Evolutionary conservation across 2,113 vertebrate genomes (phyloP), one percentile per base, ranked within the genome.

Genomic region (Campylomormyrus tamandua): DNA sequence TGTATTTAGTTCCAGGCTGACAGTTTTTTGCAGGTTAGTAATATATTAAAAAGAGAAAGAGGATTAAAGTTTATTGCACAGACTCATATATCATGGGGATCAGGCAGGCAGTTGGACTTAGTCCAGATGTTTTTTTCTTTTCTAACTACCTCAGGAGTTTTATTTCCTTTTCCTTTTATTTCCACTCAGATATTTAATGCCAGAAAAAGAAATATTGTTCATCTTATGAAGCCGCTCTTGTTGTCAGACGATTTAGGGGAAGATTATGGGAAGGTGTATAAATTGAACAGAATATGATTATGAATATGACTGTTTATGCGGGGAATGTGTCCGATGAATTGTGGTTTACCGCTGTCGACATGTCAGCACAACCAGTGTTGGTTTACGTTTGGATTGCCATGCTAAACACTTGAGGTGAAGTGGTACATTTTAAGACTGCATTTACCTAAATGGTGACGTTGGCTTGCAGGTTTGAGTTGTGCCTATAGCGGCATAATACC

Each of bases 41-140:
- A 87, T 87, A 35, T 87, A 53, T 87, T 53, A 35, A 31, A 35
- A 52, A 53, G 45, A 49, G 48, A 48, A 86, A 31, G 83, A 50
- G 48, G 83, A 86, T 86, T 87, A 52, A 87, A 53, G 27, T 53
- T 87, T 87, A 53, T 35, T 87, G 50, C 83, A 85, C 83, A 50
- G 48, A 85, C 9, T 53, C 50, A 56, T 87, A 53, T 87, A 87
- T 87, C 27, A 53, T 19, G 83, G 35, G 45, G 83, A 42, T 77
- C 13, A 77, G 74, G 35, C 31, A 39, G 31, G 24, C 74, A 42
- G 74, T 80, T 80, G 74, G 74, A 35, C 35, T 42, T 19, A 80
- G 74, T 6, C 74, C 31, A 80, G 74, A 80, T 42, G 35, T 80
- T 39, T 80, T 31, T 80, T 39, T 80, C 35, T 42, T 42, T 39